phyloP scores from a whole-genome alignment of 2,888 invertebrate species.

The Lingula anatina region DNA sequence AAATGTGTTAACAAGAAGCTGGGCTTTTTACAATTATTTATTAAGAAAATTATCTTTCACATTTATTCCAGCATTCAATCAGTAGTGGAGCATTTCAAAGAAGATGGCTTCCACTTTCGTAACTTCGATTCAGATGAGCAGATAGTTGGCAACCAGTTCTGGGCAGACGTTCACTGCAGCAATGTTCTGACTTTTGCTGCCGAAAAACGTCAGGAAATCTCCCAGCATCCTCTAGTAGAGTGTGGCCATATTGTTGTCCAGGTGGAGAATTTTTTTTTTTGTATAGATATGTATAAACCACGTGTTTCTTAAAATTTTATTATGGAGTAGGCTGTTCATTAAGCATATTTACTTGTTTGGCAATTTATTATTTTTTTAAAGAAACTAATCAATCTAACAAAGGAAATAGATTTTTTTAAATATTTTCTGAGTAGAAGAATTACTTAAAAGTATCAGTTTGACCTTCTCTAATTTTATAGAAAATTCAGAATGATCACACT shows the following conservation, averaged over 20 bases:
- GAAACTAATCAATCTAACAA: too few relatives aligned
- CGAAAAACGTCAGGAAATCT: conserved; percentile 25
- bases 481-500: too few relatives aligned
- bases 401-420: too few relatives aligned
- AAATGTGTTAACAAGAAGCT: too few relatives aligned
- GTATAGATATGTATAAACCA: too few relatives aligned
- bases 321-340: not conserved
- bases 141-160: conserved; percentile 25
- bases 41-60: not conserved
- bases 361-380: too few relatives aligned
- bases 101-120: conserved; percentile 20
- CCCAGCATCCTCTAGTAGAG: conserved; percentile 26
- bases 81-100: conserved; percentile 25
- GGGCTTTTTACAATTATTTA: too few relatives aligned
- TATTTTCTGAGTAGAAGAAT: too few relatives aligned
- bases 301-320: not conserved
- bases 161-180: conserved; percentile 35
- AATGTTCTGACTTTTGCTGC: conserved; percentile 41
- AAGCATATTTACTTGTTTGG: too few relatives aligned
- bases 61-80: not conserved
- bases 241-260: conserved; percentile 39
- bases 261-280: too few relatives aligned
- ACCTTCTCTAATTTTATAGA: too few relatives aligned
- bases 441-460: too few relatives aligned
- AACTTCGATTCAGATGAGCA: not conserved